These are phyloP conservation scores for Bubo bubo DNA, from an alignment of 2,113 vertebrate genomes.

Conservation along the genomic window DNA sequence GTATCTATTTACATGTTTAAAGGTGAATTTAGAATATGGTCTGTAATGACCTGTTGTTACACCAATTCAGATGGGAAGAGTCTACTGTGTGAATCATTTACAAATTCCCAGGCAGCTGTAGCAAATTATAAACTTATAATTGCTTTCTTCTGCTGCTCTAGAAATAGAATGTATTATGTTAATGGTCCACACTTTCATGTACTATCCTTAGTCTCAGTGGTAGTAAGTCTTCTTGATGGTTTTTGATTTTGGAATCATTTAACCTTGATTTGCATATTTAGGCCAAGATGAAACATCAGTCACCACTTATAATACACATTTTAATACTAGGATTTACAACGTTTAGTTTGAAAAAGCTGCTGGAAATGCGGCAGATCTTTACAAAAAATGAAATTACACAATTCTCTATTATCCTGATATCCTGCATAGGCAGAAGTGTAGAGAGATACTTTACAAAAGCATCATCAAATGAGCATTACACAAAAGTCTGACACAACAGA, in stretches of 20 bases:
- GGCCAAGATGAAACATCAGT: background rate
- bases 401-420: background rate
- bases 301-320: background rate
- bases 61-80: background rate
- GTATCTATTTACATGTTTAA: background rate
- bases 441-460: background rate
- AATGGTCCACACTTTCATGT: background rate
- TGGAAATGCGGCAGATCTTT: background rate
- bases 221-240: background rate
- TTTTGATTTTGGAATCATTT: background rate
- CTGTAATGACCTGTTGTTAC: background rate
- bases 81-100: background rate
- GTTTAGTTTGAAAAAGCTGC: background rate
- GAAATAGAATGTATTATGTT: background rate
- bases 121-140: background rate
- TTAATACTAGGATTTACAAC: background rate
- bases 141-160: background rate
- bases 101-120: background rate
- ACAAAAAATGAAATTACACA: background rate
- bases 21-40: background rate
- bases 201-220: background rate
- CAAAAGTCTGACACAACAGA: background rate
- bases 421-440: background rate
- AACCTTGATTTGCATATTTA: background rate
- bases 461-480: background rate